Percentiles rank a stretch among this genome's conserved stretches.
Conservation (phyloP, 2,113 vertebrate genomes). For the Megaceryle maxima region DNA sequence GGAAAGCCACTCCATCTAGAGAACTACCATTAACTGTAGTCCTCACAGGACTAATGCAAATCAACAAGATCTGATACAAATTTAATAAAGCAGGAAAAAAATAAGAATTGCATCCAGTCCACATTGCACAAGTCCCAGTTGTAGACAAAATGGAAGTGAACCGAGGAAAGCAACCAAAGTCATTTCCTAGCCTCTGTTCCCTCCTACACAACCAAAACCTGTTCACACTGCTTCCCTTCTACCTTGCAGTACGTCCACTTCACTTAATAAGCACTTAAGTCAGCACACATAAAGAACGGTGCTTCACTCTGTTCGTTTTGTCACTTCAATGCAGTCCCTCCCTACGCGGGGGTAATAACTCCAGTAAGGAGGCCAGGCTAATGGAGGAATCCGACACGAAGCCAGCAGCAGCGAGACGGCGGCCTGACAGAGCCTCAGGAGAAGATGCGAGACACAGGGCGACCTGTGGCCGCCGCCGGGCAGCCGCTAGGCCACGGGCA, state of each 20-base stretch:
- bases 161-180: fast-evolving
- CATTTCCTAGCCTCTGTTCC: fast-evolving
- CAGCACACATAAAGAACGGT: fast-evolving
- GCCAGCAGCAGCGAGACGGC: fast-evolving
- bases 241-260: fast-evolving
- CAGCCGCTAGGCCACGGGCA: not conserved
- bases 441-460: fast-evolving
- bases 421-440: fast-evolving
- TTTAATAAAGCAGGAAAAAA: not conserved
- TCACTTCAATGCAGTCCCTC: fast-evolving
- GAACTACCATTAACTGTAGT: not conserved
- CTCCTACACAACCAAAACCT: fast-evolving
- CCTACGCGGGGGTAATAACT: fast-evolving
- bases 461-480: not conserved
- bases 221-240: fast-evolving
- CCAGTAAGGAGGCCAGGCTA: fast-evolving
- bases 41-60: not conserved
- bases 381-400: fast-evolving
- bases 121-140: fast-evolving
- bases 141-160: fast-evolving
- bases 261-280: too few relatives aligned
- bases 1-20: not conserved
- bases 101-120: fast-evolving
- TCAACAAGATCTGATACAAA: fast-evolving
- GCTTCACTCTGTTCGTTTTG: fast-evolving